Base-by-base conservation (phyloP, 1,140 invertebrate species). In the Aethina tumida region DNA sequence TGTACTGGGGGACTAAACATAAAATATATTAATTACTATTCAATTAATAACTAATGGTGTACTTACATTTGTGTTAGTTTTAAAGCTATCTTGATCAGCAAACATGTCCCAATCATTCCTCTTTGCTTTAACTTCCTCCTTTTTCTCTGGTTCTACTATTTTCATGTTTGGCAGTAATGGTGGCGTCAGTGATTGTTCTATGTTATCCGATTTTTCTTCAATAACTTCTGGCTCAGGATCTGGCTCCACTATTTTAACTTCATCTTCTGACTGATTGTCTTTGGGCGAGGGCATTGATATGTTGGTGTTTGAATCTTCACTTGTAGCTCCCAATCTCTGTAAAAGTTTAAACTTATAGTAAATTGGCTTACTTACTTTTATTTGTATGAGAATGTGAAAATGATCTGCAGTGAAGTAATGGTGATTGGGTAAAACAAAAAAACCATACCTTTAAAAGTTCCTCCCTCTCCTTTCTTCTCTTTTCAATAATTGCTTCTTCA, bases 401-500 rank as follows among this genome's bases (percentile, higher is more conserved):
- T n/a, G n/a, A n/a, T n/a, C n/a, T n/a, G n/a, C n/a, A n/a, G n/a
- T n/a, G n/a, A n/a, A 35, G 17, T 12, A 32, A 18, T 26, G 27
- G 14, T 8, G 2, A 35, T 29, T 20, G 5, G 20, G n/a, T 14
- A 36, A 39, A 13, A 39, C 19, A 7, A 10, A 28, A 22, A 18
- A 31, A 28, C 33, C 15, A 58, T 68, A 86, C 84, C 69, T 86
- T 85, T 20, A 95, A 58, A 2, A 97, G 66, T 58, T 88, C 86
- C 65, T 95, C 89, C 27, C 93, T 70, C 59, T 92, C 80, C 62
- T 88, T 88, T 43, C 93, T 73, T 49, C 89, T 70, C 55, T 77
- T 76, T 59, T 95, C 86, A 63, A 97, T 97, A 53, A 96, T 90
- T 41, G 80, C 77, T 62, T 96, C 88, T 59, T 95, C 92, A 60